Base-by-base conservation (phyloP, 2,888 invertebrate genomes). In the Drosophila prolongata region DNA sequence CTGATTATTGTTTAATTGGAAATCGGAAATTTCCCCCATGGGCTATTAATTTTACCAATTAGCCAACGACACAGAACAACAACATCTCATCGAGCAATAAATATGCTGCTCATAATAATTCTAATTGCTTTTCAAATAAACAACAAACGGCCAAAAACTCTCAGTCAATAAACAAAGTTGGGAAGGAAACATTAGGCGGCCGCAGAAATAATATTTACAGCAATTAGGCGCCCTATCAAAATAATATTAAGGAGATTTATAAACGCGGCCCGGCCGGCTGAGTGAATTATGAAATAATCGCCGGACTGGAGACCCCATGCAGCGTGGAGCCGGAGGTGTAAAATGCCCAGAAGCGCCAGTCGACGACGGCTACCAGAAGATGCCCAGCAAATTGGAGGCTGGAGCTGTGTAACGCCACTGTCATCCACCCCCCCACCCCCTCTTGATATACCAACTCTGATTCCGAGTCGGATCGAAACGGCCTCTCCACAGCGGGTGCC, bases 181-280 rank as follows among this genome's bases (percentile, higher is more conserved):
- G 19, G 34, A 6, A 55, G 44, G 49, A 43, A 55, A 58, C 88
- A 89, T 85, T 86, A 80, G 78, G 76, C 59, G 16, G 76, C 76
- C 72, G 61, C 65, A 86, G 76, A 67, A 78, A 84, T 77, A 89
- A 90, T 88, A 90, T 90, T 85, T 82, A 90, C 78, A 70, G 70
- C 78, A 79, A 89, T 87, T 77, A 83, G 72, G 62, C 65, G 77
- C 75, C 71, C 89, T 88, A 80, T 77, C 78, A 78, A 78, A 81
- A 89, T 87, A 89, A 83, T 90, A 90, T 90, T 89, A 89, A 89
- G 78, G 69, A 90, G 90, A 89, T 89, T 90, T 89, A 89, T 89
- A 76, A 76, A 61, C 74, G 78, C 42, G 57, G 56, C 38, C 44
- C 49, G 46, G n/a, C 27, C 35, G 47, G 40, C 75, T 53, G 55